Base-by-base conservation (phyloP, 2,113 vertebrate species). In the Lycaon pictus region DNA sequence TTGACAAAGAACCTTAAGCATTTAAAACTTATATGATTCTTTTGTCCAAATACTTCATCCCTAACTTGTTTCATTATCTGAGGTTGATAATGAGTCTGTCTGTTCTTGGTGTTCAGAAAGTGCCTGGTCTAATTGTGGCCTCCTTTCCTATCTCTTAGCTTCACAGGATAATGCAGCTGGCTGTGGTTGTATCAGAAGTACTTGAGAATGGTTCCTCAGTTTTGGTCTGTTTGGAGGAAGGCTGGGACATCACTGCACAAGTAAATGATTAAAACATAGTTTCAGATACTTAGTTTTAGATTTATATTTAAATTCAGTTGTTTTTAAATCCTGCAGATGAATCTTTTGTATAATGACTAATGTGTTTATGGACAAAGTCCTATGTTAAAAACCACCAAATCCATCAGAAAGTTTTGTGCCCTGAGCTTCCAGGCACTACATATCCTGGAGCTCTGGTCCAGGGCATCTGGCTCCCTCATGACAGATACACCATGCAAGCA, bases 211-310 rank as follows among this genome's bases (percentile, higher is more conserved):
- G 99, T 89, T 99, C 99, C 72, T 99, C 99, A 37, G 99, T 99
- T 95, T 98, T 99, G 98, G 98, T 99, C 98, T 99, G 99, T 98
- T 98, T 99, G 98, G 99, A 99, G 98, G 99, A 99, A 93, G 99
- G 99, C 98, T 99, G 99, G 99, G 99, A 99, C 98, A 99, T 99
- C 97, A 99, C 99, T 58, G 99, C 99, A 60, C 99, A 99, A 99
- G 99, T 99, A 98, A 99, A 99, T 20, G 96, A 3, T 93, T 97
- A 94, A 84, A 92, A 56, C 17, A 13, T 87, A 51, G 93, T 96
- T 90, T 97, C 10, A 51, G 15, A 71, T 92, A 56, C 63, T 93
- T 87, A 22, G 7, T 77, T 97, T 83, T 97, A 69, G 74, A 60
- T 88, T 97, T 96, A 10, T 71, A 71, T 97, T 94, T 92, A 22